Base-by-base conservation (phyloP, 2,113 vertebrate genomes). In the Hypocryptadius cinnamomeus region DNA sequence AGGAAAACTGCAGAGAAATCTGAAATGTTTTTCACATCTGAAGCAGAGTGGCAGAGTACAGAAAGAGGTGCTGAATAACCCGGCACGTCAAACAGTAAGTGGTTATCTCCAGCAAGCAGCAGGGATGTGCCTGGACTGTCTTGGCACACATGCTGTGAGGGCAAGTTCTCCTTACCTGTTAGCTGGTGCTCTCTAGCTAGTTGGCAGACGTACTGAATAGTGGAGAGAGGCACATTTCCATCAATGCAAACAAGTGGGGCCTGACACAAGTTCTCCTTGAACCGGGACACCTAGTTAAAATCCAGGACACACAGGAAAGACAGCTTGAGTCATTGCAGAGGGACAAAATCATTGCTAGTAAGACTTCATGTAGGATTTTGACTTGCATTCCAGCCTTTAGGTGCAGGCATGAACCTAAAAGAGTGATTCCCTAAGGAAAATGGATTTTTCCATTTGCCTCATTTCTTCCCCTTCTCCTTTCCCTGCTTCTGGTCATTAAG, bases 201-300 rank as follows among this genome's bases (percentile, higher is more conserved):
- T 9, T 95, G 97, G 88, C 98, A 99, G 84, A 99, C 37, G 2
- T 99, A 99, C 73, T 98, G 86, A 37, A 99, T 98, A 76, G 98
- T 99, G 85, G 98, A 96, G 45, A 97, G 59, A 4, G 98, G 98
- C 76, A 99, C 96, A 79, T 99, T 99, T 51, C 99, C 99, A 91
- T 99, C 99, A 3, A 99, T 94, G 95, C 98, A 98, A 74, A 99
- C 56, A 6, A 99, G 95, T 0, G 97, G 95, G 17, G 99, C 98
- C 33, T 91, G 97, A 30, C 97, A 97, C 66, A 99, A 94, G 57
- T 96, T 97, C 54, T 98, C 94, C 81, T 98, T 98, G 97, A 98
- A 99, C 93, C 95, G 97, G 45, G 98, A 98, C 79, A 99, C 98
- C 99, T 99, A 89, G 74, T 37, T 57, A 88, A 82, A 94, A 94